Base-by-base conservation (phyloP, 2,888 invertebrate genomes). In the Drosophila affinis region DNA sequence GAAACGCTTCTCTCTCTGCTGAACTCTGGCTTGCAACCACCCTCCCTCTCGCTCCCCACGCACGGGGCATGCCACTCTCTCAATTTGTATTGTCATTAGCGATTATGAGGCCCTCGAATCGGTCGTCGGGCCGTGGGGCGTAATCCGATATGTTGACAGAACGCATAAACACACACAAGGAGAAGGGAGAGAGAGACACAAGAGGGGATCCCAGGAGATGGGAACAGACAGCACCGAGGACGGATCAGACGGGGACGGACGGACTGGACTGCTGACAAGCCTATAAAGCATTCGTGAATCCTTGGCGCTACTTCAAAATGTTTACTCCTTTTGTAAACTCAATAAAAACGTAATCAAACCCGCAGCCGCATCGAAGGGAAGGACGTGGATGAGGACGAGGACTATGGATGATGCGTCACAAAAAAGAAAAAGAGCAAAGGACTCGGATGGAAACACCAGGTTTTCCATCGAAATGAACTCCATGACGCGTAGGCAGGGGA, bases 41-140 rank as follows among this genome's bases (percentile, higher is more conserved):
- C 57, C 52, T 34, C 48, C 59, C 57, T 56, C 0, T 52, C 52
- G 24, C 54, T 52, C 51, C 27, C 54, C 47, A 52, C 39, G 14
- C 39, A 39, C 14, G 39, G 14, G 18, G 32, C 14, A 45, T 57
- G 18, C 47, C 18, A 18, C 51, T 46, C 77, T 83, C 70, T 81
- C 84, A 87, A 84, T 84, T 84, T 88, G 83, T 84, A 84, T 84
- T 84, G 83, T 84, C 83, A 84, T 84, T 84, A 88, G 83, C 83
- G 83, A 81, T 84, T 87, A 88, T 84, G 81, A 68, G 60, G 67
- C 47, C 46, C 54, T 68, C 34, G 39, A 39, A 56, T 46, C 57
- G 62, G 49, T 68, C 76, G 46, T 45, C 62, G 57, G 73, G 67
- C n/a, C n/a, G n/a, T 39, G 62, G 77, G 80, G 83, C 81, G 83